Conservation (phyloP, 2,113 vertebrate species). For the Ahaetulla prasina region DNA sequence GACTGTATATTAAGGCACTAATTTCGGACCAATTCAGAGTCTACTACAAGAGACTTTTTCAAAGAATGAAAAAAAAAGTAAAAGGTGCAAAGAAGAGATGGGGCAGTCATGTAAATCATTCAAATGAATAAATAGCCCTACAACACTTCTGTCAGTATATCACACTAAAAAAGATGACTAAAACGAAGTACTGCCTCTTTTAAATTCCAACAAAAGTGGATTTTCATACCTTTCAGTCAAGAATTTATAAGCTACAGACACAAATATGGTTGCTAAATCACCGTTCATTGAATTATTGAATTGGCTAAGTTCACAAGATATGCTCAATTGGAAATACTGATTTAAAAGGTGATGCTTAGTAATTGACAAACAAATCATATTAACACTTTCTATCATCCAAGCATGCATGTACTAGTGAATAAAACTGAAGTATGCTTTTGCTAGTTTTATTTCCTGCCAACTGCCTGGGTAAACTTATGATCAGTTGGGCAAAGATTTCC, state of each 20-base stretch:
- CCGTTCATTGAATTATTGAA: not conserved
- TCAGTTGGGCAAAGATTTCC: not conserved
- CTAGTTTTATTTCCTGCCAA: not conserved
- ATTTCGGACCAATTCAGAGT: not conserved
- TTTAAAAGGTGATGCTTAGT: not conserved
- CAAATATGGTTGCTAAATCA: not conserved
- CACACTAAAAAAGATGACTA: not conserved
- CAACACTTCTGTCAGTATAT: not conserved
- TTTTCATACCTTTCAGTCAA: not conserved
- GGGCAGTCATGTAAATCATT: not conserved
- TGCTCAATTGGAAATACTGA: not conserved
- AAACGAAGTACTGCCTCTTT: not conserved
- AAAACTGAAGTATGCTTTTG: not conserved
- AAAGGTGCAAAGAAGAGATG: not conserved
- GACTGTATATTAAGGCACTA: not conserved
- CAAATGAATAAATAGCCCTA: not conserved
- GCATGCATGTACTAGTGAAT: not conserved
- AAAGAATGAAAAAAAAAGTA: not conserved
- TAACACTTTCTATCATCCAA: not conserved
- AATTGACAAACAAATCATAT: not conserved
- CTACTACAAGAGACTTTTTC: not conserved
- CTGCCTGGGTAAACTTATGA: not conserved
- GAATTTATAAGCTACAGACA: not conserved
- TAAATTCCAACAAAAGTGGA: not conserved
- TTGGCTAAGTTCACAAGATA: not conserved